Evolutionary conservation across 2,113 vertebrate genomes (phyloP), one percentile per base, ranked within the genome.

Genomic region (Dunckerocampus dactyliophorus): DNA sequence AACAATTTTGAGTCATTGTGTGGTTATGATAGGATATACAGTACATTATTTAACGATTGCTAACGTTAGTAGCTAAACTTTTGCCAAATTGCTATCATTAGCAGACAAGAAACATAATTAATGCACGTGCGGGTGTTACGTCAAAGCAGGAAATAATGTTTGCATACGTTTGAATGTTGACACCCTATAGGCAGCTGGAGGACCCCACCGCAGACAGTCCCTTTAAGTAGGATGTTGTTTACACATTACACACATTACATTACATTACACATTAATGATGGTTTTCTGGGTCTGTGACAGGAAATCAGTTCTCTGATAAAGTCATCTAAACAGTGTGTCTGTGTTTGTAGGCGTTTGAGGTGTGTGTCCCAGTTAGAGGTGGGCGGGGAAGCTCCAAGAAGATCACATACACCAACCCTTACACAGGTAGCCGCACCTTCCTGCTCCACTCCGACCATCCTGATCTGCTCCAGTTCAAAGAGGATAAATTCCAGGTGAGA

Each of bases 371-470:
- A 0, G 80, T 75, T 0, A 90, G 90, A 0, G 85, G 89, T 0
- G 89, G 91, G 12, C 91, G 84, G 39, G 93, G 95, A 20, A 91
- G 86, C 83, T 93, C 91, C 85, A 95, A 93, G 67, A 92, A 90
- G 67, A 93, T 99, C 87, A 93, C 91, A 47, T 99, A 97, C 88
- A 93, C 93, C 79, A 99, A 99, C 86, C 95, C 95, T 0, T 99
- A 98, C 88, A 89, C 88, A 9, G 83, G 85, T 0, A 80, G 59
- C 46, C 88, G 91, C 58, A 66, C 55, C 7, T 95, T 93, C 74
- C 87, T 76, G 75, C 76, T 98, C 17, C 82, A 85, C 75, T 93
- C 92, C 0, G 93, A 93, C 89, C 94, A 88, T 9, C 91, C 94
- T 0, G 92, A 95, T 79, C 90, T 98, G 65, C 91, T 99, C 37